A percentile compares a stretch with the other conserved stretches of the same genome.
Conservation (phyloP, 2,113 vertebrate species). For the Casuarius casuarius region DNA sequence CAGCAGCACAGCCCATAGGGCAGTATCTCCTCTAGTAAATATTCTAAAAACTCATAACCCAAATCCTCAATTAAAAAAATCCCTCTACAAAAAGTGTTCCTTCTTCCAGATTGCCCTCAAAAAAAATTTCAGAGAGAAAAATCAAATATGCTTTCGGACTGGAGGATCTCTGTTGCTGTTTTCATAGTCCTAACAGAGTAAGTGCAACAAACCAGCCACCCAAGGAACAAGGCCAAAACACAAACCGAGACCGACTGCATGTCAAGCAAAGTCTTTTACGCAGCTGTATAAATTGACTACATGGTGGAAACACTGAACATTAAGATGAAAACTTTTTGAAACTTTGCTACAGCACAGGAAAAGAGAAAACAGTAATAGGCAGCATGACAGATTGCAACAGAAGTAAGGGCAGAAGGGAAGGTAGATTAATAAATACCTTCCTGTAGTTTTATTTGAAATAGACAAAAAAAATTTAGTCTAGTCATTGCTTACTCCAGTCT, state of each 20-base stretch:
- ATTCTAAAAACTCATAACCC: neutral
- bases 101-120: neutral
- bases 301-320: rapidly evolving
- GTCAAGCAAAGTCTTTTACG: neutral
- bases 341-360: neutral
- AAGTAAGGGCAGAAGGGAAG: neutral
- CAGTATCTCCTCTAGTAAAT: neutral
- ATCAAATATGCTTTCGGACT: neutral
- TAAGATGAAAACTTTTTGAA: neutral
- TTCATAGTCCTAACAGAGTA: neutral
- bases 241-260: neutral
- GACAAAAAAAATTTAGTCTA: neutral
- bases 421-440: neutral
- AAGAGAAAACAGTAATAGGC: neutral
- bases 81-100: neutral
- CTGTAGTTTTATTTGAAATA: neutral
- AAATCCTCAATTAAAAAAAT: neutral
- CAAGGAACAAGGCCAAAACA: rapidly evolving
- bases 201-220: neutral
- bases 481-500: neutral
- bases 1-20: neutral
- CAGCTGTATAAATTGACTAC: rapidly evolving
- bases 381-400: neutral
- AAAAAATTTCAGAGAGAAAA: neutral
- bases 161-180: neutral